Evolutionary conservation across 1,140 invertebrate species (phyloP).

Genomic region (Drosophila repleta): DNA sequence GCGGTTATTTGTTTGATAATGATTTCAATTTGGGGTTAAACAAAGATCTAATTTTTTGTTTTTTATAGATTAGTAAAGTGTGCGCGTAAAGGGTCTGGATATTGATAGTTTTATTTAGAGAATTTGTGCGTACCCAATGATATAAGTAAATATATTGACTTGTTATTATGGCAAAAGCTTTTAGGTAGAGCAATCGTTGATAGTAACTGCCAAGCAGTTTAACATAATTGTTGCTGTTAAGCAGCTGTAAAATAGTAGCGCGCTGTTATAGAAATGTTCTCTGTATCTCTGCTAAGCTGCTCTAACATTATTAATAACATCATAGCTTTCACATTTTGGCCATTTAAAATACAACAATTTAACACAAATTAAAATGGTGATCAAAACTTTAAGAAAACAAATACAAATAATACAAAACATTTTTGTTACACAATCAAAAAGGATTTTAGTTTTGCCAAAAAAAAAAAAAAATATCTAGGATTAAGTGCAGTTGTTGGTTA

Average conservation of each 20-base stretch:
- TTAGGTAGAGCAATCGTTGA: not conserved
- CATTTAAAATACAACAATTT: slow-evolving; percentile 3
- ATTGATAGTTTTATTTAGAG: slow-evolving; percentile 5
- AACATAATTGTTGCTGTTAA: not conserved
- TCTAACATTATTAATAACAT: not conserved
- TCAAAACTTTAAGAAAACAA: slow-evolving; percentile 27
- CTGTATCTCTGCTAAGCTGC: not conserved
- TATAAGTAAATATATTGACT: not conserved
- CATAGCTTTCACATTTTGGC: not conserved
- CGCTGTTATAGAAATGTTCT: not conserved
- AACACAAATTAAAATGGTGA: slow-evolving; percentile 33
- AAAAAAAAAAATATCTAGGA: slow-evolving; percentile 12
- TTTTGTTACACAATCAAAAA: slow-evolving; percentile 7
- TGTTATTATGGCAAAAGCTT: slow-evolving; percentile 12
- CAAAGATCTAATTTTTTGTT: slow-evolving; percentile 14
- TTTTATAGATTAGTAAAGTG: slow-evolving; percentile 30
- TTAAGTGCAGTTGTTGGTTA: slow-evolving; percentile 47
- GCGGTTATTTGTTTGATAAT: slow-evolving; percentile 15
- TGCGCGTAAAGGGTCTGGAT: slow-evolving; percentile 5
- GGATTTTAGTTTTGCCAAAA: slow-evolving; percentile 28
- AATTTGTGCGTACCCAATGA: not conserved
- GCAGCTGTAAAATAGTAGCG: not conserved
- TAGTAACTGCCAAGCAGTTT: too few species aligned
- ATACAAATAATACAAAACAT: not conserved
- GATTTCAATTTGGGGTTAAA: slow-evolving; percentile 17